Evolutionary conservation across 2,797 vertebrate genomes (phyloP).

Genomic region (Halcyon smyrnensis): DNA sequence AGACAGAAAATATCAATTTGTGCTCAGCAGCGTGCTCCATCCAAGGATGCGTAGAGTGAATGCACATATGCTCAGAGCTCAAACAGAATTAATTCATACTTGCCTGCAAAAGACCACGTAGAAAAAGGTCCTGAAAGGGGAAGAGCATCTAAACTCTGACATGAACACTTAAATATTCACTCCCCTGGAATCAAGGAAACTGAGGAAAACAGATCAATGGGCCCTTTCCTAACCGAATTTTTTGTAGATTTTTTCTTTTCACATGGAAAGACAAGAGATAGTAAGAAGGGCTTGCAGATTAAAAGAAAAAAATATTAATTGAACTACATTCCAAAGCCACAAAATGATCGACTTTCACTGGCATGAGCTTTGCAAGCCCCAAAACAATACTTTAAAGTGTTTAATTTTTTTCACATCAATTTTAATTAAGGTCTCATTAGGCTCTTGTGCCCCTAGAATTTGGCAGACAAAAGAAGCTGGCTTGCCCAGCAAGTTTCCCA

Average conservation of each 20-base stretch:
- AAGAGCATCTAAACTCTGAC: background rate
- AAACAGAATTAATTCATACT: constrained; percentile 44
- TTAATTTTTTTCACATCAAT: constrained; percentile 68
- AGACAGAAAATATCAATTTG: constrained; percentile 59
- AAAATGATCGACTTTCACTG: constrained; percentile 64
- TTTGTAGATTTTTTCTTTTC: constrained; percentile 16
- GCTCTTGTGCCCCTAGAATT: constrained; percentile 62
- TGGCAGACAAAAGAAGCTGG: constrained; percentile 60
- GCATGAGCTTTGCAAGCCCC: constrained; percentile 30
- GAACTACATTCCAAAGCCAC: constrained; percentile 52
- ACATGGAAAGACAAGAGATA: constrained; percentile 3
- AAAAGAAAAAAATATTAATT: constrained; percentile 4
- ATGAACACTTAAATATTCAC: background rate
- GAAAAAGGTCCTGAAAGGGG: constrained; percentile 16
- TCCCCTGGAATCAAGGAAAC: background rate
- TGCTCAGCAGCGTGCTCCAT: background rate
- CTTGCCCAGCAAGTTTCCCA: constrained; percentile 63
- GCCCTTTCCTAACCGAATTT: background rate
- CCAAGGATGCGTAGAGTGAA: constrained; percentile 25
- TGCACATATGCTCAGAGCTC: constrained; percentile 2
- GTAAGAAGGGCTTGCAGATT: background rate
- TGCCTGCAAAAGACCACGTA: constrained; percentile 42
- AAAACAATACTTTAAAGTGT: constrained; percentile 59
- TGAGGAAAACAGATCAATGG: background rate
- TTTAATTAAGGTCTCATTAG: constrained; percentile 76